A percentile compares a stretch with the other conserved stretches of the same genome.
Conservation (phyloP, 2,113 vertebrate genomes). For the Spizaetus ornatus region DNA sequence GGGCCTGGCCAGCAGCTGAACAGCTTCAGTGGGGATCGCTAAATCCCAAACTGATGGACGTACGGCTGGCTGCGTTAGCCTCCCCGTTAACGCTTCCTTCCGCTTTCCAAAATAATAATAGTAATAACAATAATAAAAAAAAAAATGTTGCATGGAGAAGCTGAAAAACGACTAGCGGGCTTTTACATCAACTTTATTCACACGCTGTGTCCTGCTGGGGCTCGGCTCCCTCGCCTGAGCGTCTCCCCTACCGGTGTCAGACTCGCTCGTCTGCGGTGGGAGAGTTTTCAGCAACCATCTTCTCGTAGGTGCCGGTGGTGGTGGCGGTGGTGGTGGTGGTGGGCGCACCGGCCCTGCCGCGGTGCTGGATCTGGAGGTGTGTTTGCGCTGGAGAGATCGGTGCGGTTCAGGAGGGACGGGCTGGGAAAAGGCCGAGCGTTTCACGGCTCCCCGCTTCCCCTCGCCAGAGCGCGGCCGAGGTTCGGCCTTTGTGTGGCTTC, state of each 20-base stretch:
- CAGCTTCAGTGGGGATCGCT: conserved; percentile 4
- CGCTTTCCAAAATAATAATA: background rate
- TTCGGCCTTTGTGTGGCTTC: conserved; percentile 51
- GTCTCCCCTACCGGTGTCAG: background rate
- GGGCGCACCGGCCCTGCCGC: background rate
- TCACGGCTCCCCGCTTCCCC: background rate
- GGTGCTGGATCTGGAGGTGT: background rate
- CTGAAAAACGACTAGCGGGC: background rate
- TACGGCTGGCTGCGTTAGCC: background rate
- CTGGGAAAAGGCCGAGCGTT: background rate
- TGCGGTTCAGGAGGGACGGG: background rate
- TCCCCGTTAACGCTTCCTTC: background rate
- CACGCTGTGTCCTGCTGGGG: background rate
- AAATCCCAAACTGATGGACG: conserved; percentile 9
- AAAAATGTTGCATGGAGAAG: background rate
- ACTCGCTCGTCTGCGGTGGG: background rate
- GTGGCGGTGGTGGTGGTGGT: background rate
- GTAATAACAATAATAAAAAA: background rate
- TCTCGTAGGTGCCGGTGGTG: background rate
- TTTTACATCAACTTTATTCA: conserved; percentile 5
- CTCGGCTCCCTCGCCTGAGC: background rate
- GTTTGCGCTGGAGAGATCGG: background rate
- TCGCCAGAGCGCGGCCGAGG: background rate
- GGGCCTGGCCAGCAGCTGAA: conserved; percentile 45
- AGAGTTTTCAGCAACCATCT: conserved; percentile 13